Evolutionary conservation across 2,113 vertebrate species (phyloP), one percentile per base, ranked within the genome.

Genomic region (Tylochromis polylepis): DNA sequence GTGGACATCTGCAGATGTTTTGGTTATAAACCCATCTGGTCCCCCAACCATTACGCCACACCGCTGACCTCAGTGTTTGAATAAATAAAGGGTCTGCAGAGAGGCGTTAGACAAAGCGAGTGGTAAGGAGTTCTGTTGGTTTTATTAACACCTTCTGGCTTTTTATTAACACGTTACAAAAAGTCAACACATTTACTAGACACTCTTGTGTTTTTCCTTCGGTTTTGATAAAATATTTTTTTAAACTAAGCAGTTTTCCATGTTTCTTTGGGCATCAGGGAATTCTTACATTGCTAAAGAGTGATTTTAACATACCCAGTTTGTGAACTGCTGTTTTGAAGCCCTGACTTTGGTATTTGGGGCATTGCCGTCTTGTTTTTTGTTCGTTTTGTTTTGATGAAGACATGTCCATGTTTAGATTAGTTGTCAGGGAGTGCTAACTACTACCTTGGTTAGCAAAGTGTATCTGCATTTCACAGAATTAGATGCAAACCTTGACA

Each of bases 1-100:
- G 58, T 75, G 85, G 82, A 89, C 75, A 81, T 85, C 83, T 86
- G 89, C 87, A 90, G 92, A 93, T 95, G 94, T 93, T 94, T 91
- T 88, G 83, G 83, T 87, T 92, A 84, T 80, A 85, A 93, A 90
- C 78, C 83, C 90, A 87, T 91, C 87, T 91, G 89, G 79, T 91
- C 88, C 87, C 86, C 88, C 79, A 36, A 83, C 67, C 85, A 60
- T 91, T 87, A 86, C 67, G 31, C 56, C 83, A 70, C 77, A 82
- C 12, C 53, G 27, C 88, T 91, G 89, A 93, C 91, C 89, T 94
- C 94, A 92, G 91, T 60, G 88, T 91, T 51, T 88, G 85, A 59
- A 59, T 85, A 91, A 94, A 95, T 90, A 89, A 85, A 87, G 81
- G 81, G 31, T 84, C 87, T 89, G 81, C 79, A 86, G 84, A 38